Evolutionary conservation across 2,888 invertebrate genomes (phyloP).

Genomic region (Ormia ochracea): DNA sequence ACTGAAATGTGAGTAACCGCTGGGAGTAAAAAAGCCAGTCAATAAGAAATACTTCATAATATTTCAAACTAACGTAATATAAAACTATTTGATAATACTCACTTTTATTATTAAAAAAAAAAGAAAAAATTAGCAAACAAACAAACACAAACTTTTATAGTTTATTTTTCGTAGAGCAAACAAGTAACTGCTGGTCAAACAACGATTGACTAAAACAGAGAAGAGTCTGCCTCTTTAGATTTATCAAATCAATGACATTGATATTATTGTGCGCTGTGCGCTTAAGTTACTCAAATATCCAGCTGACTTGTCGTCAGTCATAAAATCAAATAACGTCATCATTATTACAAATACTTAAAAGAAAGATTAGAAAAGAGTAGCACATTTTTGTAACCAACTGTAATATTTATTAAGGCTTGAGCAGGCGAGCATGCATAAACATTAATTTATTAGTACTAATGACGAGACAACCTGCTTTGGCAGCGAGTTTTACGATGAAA

Average conservation of each 20-base stretch:
- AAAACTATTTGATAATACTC: slow-evolving; percentile 57
- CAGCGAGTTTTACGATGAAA: slow-evolving; percentile 41
- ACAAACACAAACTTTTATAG: background rate
- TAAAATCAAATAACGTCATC: slow-evolving; percentile 39
- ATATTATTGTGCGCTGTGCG: slow-evolving; percentile 16
- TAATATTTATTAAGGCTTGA: slow-evolving; percentile 16
- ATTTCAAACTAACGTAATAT: slow-evolving; percentile 51
- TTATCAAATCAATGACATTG: slow-evolving; percentile 59
- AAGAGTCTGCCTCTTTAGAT: slow-evolving; percentile 33
- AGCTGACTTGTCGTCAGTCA: slow-evolving; percentile 8
- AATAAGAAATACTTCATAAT: slow-evolving; percentile 37
- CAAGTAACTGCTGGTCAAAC: background rate
- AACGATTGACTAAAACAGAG: slow-evolving; percentile 6
- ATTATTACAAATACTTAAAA: slow-evolving; percentile 4
- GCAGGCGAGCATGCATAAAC: background rate
- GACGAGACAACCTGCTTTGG: slow-evolving; percentile 50
- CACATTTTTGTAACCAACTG: background rate
- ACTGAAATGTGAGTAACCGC: slow-evolving; percentile 59
- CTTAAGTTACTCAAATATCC: background rate
- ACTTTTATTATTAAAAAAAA: background rate
- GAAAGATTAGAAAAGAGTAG: too few relatives aligned
- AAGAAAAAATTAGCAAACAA: background rate
- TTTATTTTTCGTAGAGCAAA: background rate
- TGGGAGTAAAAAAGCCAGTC: slow-evolving; percentile 3
- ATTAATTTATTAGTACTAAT: slow-evolving; percentile 11